Evolutionary conservation across 2,888 invertebrate species (phyloP).

Genomic region (Patella ulyssiponensis): DNA sequence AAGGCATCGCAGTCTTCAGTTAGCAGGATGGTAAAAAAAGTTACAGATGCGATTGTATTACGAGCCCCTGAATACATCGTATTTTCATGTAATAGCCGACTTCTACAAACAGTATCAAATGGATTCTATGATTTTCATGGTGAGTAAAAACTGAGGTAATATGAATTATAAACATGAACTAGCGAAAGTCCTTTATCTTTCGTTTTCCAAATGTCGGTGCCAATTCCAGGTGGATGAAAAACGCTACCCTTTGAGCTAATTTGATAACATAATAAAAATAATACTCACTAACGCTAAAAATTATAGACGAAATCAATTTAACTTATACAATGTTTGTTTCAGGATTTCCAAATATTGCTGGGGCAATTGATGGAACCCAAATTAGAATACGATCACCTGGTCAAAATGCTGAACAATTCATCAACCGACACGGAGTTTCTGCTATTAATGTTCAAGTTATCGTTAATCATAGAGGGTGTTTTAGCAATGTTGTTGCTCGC

Average conservation of each 20-base stretch:
- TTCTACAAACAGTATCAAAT: not conserved
- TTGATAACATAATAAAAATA: not conserved
- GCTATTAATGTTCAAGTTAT: conserved; percentile 1
- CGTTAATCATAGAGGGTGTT: not conserved
- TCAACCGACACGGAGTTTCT: not conserved
- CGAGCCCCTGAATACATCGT: not conserved
- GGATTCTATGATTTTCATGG: not conserved
- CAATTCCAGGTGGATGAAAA: no score
- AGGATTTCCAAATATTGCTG: not conserved
- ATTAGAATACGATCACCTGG: not conserved
- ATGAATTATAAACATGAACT: no score
- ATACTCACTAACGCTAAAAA: not conserved
- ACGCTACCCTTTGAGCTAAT: not conserved
- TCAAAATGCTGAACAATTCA: not conserved
- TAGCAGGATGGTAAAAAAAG: not conserved
- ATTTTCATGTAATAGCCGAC: not conserved
- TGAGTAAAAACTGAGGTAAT: no score
- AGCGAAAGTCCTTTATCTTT: no score
- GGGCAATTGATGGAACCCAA: not conserved
- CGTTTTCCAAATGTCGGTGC: no score
- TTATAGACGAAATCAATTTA: no score
- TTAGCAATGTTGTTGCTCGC: conserved; percentile 5
- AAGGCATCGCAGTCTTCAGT: not conserved
- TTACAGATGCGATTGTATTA: not conserved
- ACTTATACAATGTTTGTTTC: not conserved